Conservation (phyloP, 1,140 invertebrate genomes). For the Dolichoris vasculosae region DNA sequence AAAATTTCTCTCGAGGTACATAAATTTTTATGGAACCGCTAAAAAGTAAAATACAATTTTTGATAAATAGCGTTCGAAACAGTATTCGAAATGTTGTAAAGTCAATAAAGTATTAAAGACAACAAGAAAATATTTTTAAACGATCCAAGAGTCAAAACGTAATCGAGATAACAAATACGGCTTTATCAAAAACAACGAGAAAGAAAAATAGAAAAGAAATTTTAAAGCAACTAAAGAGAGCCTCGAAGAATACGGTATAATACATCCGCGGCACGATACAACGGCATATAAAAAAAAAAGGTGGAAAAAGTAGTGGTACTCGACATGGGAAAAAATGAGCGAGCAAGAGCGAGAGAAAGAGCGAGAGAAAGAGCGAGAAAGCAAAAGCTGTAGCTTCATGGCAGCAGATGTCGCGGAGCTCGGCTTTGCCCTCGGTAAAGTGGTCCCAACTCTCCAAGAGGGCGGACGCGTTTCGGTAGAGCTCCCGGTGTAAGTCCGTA, state of each 20-base stretch:
- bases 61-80: too few species aligned
- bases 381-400: conserved; percentile 2
- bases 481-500: conserved; percentile 34
- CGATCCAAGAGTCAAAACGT: too few species aligned
- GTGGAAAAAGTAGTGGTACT: neutral
- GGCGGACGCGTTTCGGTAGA: conserved; percentile 60
- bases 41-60: too few species aligned
- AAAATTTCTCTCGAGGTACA: too few species aligned
- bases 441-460: conserved; percentile 61
- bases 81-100: too few species aligned
- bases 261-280: neutral
- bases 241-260: neutral
- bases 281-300: neutral
- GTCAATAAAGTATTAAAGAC: too few species aligned
- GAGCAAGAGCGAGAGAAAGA: neutral
- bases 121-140: too few species aligned
- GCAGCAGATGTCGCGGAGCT: conserved; percentile 37
- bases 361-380: neutral
- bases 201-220: neutral
- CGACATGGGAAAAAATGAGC: neutral
- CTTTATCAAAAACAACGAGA: too few species aligned
- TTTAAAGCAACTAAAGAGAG: neutral
- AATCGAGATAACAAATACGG: too few species aligned
- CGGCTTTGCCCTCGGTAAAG: conserved; percentile 58
- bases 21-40: too few species aligned